Evolutionary conservation across 1,140 invertebrate species (phyloP), one percentile per base, ranked within the genome.

Genomic region (Drosophila seguyi): DNA sequence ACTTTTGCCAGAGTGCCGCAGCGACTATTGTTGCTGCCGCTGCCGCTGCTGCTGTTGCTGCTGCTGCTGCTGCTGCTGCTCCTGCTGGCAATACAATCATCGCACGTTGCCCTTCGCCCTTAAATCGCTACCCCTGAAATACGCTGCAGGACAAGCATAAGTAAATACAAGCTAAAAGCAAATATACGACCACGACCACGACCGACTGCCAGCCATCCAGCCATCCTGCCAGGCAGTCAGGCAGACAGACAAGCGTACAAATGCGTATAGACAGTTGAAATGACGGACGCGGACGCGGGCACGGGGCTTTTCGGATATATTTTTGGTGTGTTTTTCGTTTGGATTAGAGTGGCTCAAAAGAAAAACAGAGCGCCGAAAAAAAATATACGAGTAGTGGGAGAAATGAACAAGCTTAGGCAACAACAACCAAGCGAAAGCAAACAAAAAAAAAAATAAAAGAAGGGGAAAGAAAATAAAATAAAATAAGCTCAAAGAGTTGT

Each of bases 241-340:
- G 29, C 62, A 53, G 72, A 78, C 63, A 71, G 79, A 81, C 85
- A 90, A 56, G 78, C 85, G 85, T 90, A 79, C 81, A 85, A 90
- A 88, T 84, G 79, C 74, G 85, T 90, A 90, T 88, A 82, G 85
- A 90, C 85, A 90, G 84, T 88, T 87, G 75, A 76, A 87, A 87
- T 87, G 83, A 87, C 61, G 71, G 66, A 59, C 53, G 61, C 69
- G 65, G 34, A 45, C 34, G 41, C 57, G 65, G 63, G 18, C 36
- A 13, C 61, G 38, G 82, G 65, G 82, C 78, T 74, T 81, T 71
- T 50, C 60, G 69, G 59, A 81, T 39, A 72, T 83, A 79, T 73
- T 75, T 87, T 78, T 72, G 82, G 82, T 84, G 62, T 77, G 60
- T 63, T 79, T 79, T 90, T 71, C 66, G 42, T 67, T 71, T 71